Conservation (phyloP, 2,113 vertebrate genomes). For the Suricata suricatta region DNA sequence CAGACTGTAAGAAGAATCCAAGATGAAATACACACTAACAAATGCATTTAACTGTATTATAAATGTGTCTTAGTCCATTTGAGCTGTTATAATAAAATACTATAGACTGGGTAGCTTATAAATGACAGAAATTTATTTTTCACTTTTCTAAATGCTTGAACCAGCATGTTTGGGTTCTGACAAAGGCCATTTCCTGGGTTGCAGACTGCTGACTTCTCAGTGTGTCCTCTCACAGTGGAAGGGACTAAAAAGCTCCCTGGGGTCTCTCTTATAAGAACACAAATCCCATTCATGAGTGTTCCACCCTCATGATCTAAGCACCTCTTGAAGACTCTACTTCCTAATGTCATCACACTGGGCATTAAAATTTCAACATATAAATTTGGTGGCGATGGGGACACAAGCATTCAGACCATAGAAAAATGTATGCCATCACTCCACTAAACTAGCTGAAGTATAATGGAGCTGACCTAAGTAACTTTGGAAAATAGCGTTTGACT, state of each 20-base stretch:
- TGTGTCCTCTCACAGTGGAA: neutral
- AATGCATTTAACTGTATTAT: neutral
- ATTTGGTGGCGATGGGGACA: neutral
- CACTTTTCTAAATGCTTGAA: neutral
- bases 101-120: neutral
- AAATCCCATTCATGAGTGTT: neutral
- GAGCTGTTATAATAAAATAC: neutral
- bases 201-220: neutral
- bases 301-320: neutral
- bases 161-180: neutral
- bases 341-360: neutral
- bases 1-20: neutral
- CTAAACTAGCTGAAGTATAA: neutral
- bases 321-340: neutral
- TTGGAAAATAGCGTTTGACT: neutral
- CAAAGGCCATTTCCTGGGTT: neutral
- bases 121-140: neutral
- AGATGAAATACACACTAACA: neutral
- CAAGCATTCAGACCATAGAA: neutral
- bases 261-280: neutral
- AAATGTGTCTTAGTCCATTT: neutral
- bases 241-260: neutral
- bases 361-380: neutral
- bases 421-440: neutral
- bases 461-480: neutral